These are phyloP conservation scores for Acanthosepion esculentum DNA, from an alignment of 2,888 invertebrate genomes.

Conservation along the genomic window DNA sequence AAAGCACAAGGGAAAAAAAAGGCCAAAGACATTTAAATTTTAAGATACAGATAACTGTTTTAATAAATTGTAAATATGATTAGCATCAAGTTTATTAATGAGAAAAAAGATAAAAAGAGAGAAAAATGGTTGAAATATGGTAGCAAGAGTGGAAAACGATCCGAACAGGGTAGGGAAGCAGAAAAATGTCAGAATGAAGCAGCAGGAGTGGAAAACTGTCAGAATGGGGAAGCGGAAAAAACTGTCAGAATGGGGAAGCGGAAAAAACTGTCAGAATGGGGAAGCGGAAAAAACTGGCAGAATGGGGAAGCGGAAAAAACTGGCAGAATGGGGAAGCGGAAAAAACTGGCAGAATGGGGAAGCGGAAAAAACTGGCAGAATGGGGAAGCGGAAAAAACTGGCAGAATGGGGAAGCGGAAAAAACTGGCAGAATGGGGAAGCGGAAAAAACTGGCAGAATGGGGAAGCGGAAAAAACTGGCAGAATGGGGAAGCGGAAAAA, in stretches of 20 bases:
- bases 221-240: neutral
- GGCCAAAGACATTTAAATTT: no score
- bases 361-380: no score
- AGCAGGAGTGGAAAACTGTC: neutral
- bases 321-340: neutral
- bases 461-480: no score
- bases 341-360: no score
- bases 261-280: neutral
- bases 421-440: conserved; percentile 34
- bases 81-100: no score
- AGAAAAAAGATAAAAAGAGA: neutral
- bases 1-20: no score
- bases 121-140: neutral
- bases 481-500: no score
- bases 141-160: neutral
- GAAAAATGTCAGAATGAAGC: neutral
- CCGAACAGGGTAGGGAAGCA: neutral
- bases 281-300: neutral
- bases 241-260: neutral
- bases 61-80: no score
- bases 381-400: neutral
- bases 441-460: neutral
- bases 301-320: neutral
- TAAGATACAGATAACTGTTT: no score
- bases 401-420: conserved; percentile 48